Base-by-base conservation (phyloP, 2,797 vertebrate species). In the Rhincodon typus region DNA sequence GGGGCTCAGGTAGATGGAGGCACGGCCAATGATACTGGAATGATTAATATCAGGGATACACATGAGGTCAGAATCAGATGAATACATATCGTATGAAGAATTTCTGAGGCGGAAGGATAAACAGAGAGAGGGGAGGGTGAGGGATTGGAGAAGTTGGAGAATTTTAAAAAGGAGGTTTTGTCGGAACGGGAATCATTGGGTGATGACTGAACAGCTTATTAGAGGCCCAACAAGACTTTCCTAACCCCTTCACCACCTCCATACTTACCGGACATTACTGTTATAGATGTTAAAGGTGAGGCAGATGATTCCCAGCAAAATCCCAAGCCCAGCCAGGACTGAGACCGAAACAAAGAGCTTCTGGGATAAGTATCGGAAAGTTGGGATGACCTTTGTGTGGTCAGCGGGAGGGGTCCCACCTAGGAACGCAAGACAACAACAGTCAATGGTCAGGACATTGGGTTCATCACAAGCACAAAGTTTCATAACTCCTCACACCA, bases 221-320 rank as follows among this genome's bases (percentile, higher is more conserved):
- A n/a, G 0, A 46, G 30, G 25, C 70, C 34, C 69, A 77, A 5
- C 67, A 72, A 4, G 15, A 62, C 12, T 67, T 77, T 15, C 46
- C 12, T 8, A 12, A 12, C 23, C 1, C 23, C 23, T 27, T 86
- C 84, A 0, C 34, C n/a, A 0, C 94, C n/a, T 57, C 2, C 23
- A 4, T 12, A 66, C 98, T 96, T 96, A 99, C 98, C 98, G 98
- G 96, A 99, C 98, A 0, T 98, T 99, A 95, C 98, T 98, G 96
- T 99, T 99, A 98, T 99, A 99, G 97, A 99, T 98, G 97, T 99
- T 99, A 97, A 99, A 99, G 19, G 98, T 98, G 96, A 99, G 97
- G 96, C 99, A 99, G 96, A 99, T 97, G 72, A 99, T 98, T 96
- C 98, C 98, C 97, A 99, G 96, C 70, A 99, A 97, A 96, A 99